phyloP scores from a whole-genome alignment of 2,113 vertebrate genomes.

The Calidris pugnax region DNA sequence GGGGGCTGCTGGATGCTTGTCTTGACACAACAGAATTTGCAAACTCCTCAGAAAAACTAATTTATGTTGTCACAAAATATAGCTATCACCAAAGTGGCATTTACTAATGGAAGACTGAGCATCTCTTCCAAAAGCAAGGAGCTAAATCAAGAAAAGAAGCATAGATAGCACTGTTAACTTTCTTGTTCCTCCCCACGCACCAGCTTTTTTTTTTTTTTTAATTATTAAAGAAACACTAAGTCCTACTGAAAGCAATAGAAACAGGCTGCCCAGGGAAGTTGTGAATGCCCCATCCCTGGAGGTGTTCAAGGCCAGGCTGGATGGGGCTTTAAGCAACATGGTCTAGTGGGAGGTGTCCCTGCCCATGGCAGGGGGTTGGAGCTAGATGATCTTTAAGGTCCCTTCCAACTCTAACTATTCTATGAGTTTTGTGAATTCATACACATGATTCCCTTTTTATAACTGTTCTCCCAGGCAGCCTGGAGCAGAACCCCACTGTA shows the following conservation, averaged over 20 bases:
- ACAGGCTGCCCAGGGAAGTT: not conserved
- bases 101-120: not conserved
- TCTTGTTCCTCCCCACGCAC: not conserved
- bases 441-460: not conserved
- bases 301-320: not conserved
- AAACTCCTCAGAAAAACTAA: not conserved
- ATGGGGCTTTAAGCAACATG: not conserved
- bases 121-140: not conserved
- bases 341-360: not conserved
- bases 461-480: not conserved
- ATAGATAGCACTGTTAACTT: accelerated
- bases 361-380: no score
- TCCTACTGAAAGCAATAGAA: not conserved
- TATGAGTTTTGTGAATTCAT: not conserved
- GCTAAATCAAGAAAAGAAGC: not conserved
- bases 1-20: not conserved
- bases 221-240: not conserved
- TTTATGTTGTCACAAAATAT: not conserved
- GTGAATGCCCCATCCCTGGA: not conserved
- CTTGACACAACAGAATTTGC: not conserved
- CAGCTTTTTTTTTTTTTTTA: not conserved
- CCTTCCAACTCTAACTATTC: no score
- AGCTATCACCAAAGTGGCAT: not conserved
- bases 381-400: no score
- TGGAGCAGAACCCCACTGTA: not conserved